Evolutionary conservation across 2,888 invertebrate species (phyloP), one percentile per base, ranked within the genome.

Genomic region (Erebia epiphron): DNA sequence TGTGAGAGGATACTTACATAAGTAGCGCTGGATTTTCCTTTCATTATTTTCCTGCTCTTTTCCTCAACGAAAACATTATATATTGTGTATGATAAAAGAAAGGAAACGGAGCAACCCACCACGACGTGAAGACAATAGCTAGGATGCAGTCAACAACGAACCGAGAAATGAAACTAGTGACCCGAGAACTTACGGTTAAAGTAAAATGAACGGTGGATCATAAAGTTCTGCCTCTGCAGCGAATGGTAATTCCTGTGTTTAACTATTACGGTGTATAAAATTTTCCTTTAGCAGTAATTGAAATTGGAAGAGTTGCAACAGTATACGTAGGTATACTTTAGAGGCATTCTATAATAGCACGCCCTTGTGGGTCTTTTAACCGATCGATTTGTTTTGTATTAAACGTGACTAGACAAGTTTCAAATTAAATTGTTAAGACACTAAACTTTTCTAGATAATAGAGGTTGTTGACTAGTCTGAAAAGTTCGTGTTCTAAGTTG

Each of bases 181-280:
- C 18, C 60, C 68, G 68, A 61, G 65, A 68, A 58, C 49, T 70
- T 41, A 70, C 50, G 70, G 66, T 61, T 62, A 68, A 70, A 67
- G 67, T 65, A 70, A 64, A 67, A 67, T 61, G 67, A 70, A 70
- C 67, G 54, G 60, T 21, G 56, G 54, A 66, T 63, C 62, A 58
- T 64, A 67, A 71, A 67, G 62, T 71, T 71, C 50, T 26, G 50
- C 41, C 62, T 69, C 72, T 68, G 71, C 71, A 49, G 35, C 54
- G 52, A 71, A 71, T 68, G 64, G 67, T 61, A 52, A 41, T 18
- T 16, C 16, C 11, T 60, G 41, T 60, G 35, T 58, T 58, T 9
- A 14, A 41, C n/a, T 35, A 8, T 46, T 46, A 13, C 46, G 11
- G 46, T 46, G 13, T 8, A 41, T 58, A 41, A n/a, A n/a, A 58